phyloP scores from a whole-genome alignment of 2,797 vertebrate species.

The Thaleichthys pacificus region DNA sequence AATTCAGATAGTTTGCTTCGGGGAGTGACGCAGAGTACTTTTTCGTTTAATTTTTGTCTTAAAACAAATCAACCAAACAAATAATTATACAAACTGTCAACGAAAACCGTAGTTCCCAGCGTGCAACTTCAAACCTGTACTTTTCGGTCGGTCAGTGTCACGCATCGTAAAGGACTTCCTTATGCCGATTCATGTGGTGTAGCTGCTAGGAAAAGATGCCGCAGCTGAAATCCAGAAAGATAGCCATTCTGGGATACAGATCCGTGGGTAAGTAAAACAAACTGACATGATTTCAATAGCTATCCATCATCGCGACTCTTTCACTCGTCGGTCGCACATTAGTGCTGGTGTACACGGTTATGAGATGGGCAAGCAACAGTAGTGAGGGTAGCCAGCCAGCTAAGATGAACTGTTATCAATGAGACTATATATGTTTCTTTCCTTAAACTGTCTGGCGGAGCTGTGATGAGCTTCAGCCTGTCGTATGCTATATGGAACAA shows the following conservation, averaged over 20 bases:
- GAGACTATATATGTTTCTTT: no score
- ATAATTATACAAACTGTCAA: neutral
- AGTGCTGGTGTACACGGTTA: no score
- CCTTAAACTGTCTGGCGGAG: no score
- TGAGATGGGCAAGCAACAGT: no score
- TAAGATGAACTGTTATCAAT: no score
- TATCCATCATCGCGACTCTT: neutral
- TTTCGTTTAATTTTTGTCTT: slow-evolving; percentile 1
- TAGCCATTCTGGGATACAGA: slow-evolving; percentile 82
- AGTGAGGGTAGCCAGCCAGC: no score
- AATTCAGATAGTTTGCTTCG: slow-evolving; percentile 22
- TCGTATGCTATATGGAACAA: no score
- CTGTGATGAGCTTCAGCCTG: no score
- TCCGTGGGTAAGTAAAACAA: slow-evolving; percentile 75
- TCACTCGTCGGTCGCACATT: no score
- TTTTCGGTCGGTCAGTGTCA: slow-evolving; percentile 3
- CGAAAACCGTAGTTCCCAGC: slow-evolving; percentile 3
- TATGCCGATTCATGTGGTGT: slow-evolving; percentile 36
- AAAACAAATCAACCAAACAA: neutral
- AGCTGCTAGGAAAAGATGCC: slow-evolving; percentile 70
- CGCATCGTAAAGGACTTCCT: slow-evolving; percentile 14
- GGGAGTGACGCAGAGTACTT: slow-evolving; percentile 38
- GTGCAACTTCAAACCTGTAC: neutral
- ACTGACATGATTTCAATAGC: neutral
- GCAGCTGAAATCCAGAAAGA: slow-evolving; percentile 83